phyloP scores from a whole-genome alignment of 1,140 invertebrate genomes.

The Drosophila nigromelanica region DNA sequence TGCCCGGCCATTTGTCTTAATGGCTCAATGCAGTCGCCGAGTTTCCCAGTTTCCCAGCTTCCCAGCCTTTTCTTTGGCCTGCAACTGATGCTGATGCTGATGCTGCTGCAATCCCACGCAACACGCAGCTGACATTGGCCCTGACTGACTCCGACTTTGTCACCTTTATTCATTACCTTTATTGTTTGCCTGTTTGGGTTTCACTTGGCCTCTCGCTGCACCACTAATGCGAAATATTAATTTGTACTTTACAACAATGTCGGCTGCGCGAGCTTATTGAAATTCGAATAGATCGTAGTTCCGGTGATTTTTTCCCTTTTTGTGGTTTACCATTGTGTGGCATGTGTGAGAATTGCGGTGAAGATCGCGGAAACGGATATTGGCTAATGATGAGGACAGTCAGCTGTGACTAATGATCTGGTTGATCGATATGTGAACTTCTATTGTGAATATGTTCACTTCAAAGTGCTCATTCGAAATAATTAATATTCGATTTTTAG shows the following conservation, averaged over 20 bases:
- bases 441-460: no score
- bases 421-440: conserved; percentile 1
- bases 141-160: conserved; percentile 12
- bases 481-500: no score
- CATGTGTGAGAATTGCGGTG: conserved; percentile 51
- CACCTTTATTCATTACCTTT: background rate
- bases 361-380: conserved; percentile 41
- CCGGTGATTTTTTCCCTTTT: conserved; percentile 50
- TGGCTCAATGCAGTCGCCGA: conserved; percentile 58
- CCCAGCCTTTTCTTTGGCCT: conserved; percentile 6
- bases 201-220: background rate
- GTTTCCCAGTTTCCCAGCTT: conserved; percentile 47
- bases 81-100: background rate
- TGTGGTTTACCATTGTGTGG: conserved; percentile 44
- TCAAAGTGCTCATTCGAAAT: no score
- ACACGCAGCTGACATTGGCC: conserved; percentile 23
- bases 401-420: conserved; percentile 26
- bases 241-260: conserved; percentile 62
- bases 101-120: conserved; percentile 56
- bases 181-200: conserved; percentile 19
- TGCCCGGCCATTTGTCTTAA: conserved; percentile 68
- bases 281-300: conserved; percentile 71
- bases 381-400: conserved; percentile 26
- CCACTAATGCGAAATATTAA: conserved; percentile 72
- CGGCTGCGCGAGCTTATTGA: conserved; percentile 55